A percentile compares a stretch with the other conserved stretches of the same genome.
Evolutionary conservation across 2,113 vertebrate species (phyloP).

Genomic region (Cyanocitta stelleri): DNA sequence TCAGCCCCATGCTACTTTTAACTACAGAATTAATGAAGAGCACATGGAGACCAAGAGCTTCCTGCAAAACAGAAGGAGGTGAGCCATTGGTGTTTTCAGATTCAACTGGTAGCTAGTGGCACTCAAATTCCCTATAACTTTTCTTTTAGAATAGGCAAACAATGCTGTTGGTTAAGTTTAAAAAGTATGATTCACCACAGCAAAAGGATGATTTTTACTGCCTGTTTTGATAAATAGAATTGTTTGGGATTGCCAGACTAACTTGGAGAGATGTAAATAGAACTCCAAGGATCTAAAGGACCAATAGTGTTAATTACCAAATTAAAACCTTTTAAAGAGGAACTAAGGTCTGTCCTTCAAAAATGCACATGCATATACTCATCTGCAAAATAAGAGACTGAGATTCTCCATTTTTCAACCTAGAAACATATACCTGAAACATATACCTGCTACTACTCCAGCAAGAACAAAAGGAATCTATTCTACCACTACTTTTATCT

Average conservation of each 20-base stretch:
- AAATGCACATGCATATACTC: background rate
- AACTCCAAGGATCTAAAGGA: background rate
- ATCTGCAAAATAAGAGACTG: background rate
- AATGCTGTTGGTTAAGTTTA: background rate
- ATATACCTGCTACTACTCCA: background rate
- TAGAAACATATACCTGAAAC: background rate
- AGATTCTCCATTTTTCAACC: background rate
- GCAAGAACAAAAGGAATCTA: background rate
- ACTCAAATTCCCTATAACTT: background rate
- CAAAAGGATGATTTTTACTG: background rate
- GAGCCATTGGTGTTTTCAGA: background rate
- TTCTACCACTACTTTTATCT: background rate
- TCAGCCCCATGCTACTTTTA: background rate
- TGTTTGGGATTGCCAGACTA: background rate
- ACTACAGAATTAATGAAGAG: background rate
- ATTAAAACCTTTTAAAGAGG: background rate
- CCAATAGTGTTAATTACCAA: background rate
- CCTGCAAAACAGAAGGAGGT: background rate
- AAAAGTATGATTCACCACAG: background rate
- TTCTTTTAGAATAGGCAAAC: background rate
- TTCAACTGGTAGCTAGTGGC: background rate
- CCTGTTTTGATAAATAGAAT: background rate
- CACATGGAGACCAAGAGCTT: background rate
- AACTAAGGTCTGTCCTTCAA: background rate
- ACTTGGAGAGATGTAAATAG: background rate